Conservation (phyloP, 2,113 vertebrate species). For the Oophaga pumilio region DNA sequence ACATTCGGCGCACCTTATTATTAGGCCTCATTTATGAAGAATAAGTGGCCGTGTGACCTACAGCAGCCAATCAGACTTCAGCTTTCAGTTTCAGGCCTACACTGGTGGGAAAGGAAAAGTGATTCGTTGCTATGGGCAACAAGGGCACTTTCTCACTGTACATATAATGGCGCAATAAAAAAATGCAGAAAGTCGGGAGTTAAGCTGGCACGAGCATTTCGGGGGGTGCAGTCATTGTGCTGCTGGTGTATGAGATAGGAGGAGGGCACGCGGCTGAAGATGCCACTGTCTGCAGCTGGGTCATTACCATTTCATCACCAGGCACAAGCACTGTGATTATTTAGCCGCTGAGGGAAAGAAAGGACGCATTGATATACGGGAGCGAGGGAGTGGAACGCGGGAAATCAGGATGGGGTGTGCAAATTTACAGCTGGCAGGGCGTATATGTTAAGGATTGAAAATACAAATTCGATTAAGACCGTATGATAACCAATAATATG, state of each 20-base stretch:
- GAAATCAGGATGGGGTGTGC: not conserved
- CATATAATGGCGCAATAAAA: not conserved
- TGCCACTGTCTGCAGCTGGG: slow-evolving; percentile 60
- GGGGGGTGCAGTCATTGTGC: slow-evolving; percentile 37
- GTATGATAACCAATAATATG: not conserved
- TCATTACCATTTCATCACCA: slow-evolving; percentile 61
- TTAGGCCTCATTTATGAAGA: too few species aligned
- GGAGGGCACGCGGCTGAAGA: not conserved
- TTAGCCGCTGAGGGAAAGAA: slow-evolving; percentile 56
- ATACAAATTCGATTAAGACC: not conserved
- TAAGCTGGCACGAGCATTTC: slow-evolving; percentile 30
- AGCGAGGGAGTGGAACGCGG: not conserved
- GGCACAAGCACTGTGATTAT: slow-evolving; percentile 61
- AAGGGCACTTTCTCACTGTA: not conserved
- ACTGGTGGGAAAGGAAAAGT: not conserved
- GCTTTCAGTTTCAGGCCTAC: not conserved
- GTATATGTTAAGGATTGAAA: not conserved
- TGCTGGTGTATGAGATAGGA: not conserved
- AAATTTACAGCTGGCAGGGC: slow-evolving; percentile 4
- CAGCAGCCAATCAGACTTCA: not conserved
- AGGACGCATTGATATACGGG: slow-evolving; percentile 10
- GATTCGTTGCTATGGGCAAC: not conserved
- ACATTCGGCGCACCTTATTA: too few species aligned
- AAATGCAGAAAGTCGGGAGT: not conserved
- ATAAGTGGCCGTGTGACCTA: not conserved